Conservation (phyloP, 2,888 invertebrate species). For the Hetaerina titia region DNA sequence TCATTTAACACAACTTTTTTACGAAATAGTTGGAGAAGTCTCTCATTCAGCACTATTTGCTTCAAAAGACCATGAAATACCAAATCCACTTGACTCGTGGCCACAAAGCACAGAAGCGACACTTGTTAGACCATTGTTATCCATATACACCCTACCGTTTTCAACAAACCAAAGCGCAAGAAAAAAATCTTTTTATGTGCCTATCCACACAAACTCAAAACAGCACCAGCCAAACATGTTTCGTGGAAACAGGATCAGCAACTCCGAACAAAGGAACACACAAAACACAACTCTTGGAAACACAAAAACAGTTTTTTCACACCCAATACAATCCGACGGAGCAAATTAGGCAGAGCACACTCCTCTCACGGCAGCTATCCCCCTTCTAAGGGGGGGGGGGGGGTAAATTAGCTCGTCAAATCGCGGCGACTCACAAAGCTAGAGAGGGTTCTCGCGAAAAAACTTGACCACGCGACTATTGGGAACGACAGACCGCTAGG, state of each 20-base stretch:
- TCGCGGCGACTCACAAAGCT: constrained; percentile 18
- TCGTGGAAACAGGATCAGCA: constrained; percentile 12
- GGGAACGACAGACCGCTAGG: neutral
- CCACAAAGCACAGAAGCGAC: neutral
- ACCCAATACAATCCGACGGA: constrained; percentile 4
- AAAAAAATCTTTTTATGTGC: neutral
- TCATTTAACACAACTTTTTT: neutral
- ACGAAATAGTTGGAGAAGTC: neutral
- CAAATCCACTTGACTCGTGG: neutral
- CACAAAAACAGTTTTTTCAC: constrained; percentile 28
- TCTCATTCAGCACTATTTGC: neutral
- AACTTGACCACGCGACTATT: neutral
- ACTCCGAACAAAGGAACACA: neutral
- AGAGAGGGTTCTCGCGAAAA: neutral
- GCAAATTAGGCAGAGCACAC: neutral
- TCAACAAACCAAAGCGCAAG: neutral
- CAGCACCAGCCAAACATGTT: constrained; percentile 8
- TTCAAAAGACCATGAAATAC: neutral
- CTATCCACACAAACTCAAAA: neutral
- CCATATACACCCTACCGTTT: neutral
- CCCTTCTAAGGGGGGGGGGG: neutral
- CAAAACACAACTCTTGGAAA: neutral
- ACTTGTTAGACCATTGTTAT: neutral
- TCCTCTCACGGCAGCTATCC: neutral
- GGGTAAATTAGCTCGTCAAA: constrained; percentile 36